Evolutionary conservation across 2,888 invertebrate genomes (phyloP).

Genomic region (Plebejus argus): DNA sequence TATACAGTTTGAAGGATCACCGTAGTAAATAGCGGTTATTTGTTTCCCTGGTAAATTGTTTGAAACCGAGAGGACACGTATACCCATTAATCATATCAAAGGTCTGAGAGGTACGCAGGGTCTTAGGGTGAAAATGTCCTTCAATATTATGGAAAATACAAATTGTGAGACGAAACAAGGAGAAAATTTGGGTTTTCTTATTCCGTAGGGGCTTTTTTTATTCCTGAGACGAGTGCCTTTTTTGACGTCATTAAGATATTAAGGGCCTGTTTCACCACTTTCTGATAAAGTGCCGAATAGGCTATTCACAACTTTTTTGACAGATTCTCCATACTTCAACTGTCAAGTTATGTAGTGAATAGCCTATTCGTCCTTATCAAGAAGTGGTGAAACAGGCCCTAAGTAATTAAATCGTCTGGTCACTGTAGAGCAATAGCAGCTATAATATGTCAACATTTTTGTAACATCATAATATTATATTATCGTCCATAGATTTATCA

Average conservation of each 20-base stretch:
- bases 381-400: too few relatives aligned
- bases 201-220: not conserved
- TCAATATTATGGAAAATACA: not conserved
- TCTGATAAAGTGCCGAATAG: too few relatives aligned
- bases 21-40: not conserved
- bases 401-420: too few relatives aligned
- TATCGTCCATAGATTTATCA: too few relatives aligned
- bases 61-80: slow-evolving; percentile 12
- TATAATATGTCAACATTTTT: too few relatives aligned
- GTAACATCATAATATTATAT: too few relatives aligned
- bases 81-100: slow-evolving; percentile 23
- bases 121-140: not conserved
- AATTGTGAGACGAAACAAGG: not conserved
- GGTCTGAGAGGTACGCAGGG: slow-evolving; percentile 19
- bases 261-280: too few relatives aligned
- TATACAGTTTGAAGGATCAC: not conserved
- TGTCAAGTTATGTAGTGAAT: too few relatives aligned
- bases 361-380: too few relatives aligned
- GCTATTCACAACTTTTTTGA: too few relatives aligned
- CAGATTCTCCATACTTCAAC: too few relatives aligned
- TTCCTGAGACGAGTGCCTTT: not conserved
- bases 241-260: not conserved
- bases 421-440: too few relatives aligned
- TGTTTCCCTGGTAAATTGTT: slow-evolving; percentile 24
- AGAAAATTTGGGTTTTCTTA: not conserved